Evolutionary conservation across 2,797 vertebrate genomes (phyloP).

Genomic region (Oophaga sylvatica): DNA sequence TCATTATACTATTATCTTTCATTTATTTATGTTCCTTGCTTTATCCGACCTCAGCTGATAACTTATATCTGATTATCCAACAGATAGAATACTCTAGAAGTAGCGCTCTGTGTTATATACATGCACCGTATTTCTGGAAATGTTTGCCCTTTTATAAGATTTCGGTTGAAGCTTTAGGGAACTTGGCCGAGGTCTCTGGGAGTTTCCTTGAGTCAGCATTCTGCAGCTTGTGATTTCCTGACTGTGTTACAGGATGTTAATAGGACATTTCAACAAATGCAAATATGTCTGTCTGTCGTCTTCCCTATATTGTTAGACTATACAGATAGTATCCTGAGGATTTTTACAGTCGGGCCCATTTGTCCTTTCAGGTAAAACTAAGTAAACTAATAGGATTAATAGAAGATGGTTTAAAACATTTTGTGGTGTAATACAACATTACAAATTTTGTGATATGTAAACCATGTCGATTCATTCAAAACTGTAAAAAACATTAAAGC

Average conservation of each 20-base stretch:
- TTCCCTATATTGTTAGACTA: conserved; percentile 3
- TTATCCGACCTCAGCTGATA: neutral
- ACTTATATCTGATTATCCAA: neutral
- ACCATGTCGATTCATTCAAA: neutral
- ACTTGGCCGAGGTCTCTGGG: neutral
- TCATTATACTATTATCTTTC: neutral
- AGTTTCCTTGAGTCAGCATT: conserved; percentile 6
- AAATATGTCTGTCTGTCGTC: neutral
- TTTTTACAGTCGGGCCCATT: neutral
- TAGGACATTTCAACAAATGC: conserved; percentile 19
- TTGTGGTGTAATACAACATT: neutral
- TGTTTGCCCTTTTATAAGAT: neutral
- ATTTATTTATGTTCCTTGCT: neutral
- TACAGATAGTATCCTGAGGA: neutral
- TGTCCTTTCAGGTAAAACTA: neutral
- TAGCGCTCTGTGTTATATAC: neutral
- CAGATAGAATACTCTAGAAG: neutral
- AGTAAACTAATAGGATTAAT: too few relatives aligned
- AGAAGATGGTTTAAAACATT: neutral
- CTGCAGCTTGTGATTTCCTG: conserved; percentile 9
- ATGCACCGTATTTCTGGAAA: neutral
- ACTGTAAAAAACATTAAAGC: neutral
- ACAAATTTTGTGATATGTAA: neutral
- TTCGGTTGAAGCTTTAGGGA: neutral
- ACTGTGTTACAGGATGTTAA: conserved; percentile 19